A percentile compares a stretch with the other conserved stretches of the same genome.
Evolutionary conservation across 1,140 invertebrate species (phyloP).

Genomic region (Lepidostoma basale): DNA sequence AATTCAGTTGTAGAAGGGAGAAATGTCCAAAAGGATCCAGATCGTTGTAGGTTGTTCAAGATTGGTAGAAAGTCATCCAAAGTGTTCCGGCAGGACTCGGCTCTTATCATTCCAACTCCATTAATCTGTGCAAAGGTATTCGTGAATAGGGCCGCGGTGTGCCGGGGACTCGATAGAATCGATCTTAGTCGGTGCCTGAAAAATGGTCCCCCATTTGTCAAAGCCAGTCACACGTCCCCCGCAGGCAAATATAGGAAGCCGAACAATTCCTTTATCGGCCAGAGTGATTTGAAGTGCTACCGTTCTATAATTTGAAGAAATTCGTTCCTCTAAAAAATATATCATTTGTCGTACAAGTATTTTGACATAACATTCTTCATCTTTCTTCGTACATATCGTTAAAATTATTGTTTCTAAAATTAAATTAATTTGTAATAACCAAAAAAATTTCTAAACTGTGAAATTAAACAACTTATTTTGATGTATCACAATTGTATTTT

Average conservation of each 20-base stretch:
- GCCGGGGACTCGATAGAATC: neutral
- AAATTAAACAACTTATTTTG: no score
- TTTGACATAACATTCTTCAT: no score
- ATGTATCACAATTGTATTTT: no score
- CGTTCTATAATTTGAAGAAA: slow-evolving; percentile 1
- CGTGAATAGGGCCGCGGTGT: neutral
- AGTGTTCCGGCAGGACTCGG: neutral
- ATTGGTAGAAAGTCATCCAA: neutral
- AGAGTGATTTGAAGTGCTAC: neutral
- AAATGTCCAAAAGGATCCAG: no score
- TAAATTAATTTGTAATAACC: no score
- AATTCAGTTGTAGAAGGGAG: no score
- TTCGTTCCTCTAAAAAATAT: no score
- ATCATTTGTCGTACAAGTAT: no score
- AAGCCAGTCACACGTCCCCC: slow-evolving; percentile 1
- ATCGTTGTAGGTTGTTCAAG: neutral
- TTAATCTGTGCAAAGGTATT: neutral
- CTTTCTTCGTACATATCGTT: no score
- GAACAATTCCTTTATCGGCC: neutral
- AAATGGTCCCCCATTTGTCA: slow-evolving; percentile 22
- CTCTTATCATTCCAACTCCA: neutral
- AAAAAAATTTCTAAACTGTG: no score
- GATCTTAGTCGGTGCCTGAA: slow-evolving; percentile 21
- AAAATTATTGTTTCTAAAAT: no score
- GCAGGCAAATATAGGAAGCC: slow-evolving; percentile 15